Percentiles rank a stretch among this genome's conserved stretches.
phyloP scores from a whole-genome alignment of 92 coral and sea anemone species.

The Umimayanthus chanpuru region DNA sequence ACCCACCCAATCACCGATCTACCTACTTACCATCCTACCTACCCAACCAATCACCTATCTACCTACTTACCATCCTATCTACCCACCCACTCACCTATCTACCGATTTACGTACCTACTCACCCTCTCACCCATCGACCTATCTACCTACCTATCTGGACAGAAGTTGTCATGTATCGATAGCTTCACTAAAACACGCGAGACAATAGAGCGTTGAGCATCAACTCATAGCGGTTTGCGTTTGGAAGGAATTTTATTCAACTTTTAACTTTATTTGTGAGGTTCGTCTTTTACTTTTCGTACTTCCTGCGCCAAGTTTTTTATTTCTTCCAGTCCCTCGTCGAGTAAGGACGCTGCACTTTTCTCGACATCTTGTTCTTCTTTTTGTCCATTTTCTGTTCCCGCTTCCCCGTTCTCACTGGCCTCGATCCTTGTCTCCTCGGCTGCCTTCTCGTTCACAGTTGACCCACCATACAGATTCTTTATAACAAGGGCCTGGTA shows the following conservation, averaged over 20 bases:
- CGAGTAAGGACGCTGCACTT: constrained; percentile 69
- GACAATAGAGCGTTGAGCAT: background rate
- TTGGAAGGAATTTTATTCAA: background rate
- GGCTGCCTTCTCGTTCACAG: constrained; percentile 55
- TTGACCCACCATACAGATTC: constrained; percentile 74
- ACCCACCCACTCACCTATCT: too few species aligned
- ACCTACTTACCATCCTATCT: too few species aligned
- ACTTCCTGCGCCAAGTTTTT: constrained; percentile 79
- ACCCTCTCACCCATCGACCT: too few species aligned
- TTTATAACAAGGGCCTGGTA: constrained; percentile 93
- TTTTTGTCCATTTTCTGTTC: constrained; percentile 41
- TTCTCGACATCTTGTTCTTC: constrained; percentile 59
- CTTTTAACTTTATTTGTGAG: constrained; percentile 16
- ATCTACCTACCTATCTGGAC: too few species aligned
- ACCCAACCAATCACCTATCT: too few species aligned
- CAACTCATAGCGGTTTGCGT: background rate
- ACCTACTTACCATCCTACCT: too few species aligned
- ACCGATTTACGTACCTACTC: too few species aligned
- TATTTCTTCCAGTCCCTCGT: constrained; percentile 84
- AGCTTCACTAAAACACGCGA: background rate
- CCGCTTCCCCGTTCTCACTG: constrained; percentile 22
- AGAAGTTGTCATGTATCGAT: background rate
- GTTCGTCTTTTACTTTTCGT: constrained; percentile 66
- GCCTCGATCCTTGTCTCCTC: constrained; percentile 39
- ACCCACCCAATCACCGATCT: too few species aligned